Base-by-base conservation (phyloP, 2,113 vertebrate species). In the Sebastes fasciatus region DNA sequence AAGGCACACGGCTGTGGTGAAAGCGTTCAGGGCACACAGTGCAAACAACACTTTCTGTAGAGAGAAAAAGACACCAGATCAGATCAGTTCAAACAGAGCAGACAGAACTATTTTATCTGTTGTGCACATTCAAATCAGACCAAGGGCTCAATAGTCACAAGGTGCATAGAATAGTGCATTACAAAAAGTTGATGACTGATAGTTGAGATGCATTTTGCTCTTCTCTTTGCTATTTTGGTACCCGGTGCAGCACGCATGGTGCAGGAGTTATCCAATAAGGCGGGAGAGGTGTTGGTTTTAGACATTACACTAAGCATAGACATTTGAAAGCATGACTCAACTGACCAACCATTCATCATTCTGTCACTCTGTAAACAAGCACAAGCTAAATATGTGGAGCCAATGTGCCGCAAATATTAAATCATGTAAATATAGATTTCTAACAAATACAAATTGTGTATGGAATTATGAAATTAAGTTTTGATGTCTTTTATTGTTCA, bases 11-110 rank as follows among this genome's bases (percentile, higher is more conserved):
- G 95, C 94, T 6, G 95, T 95, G 19, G 95, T 97, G 87, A 98
- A 84, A 43, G 94, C 96, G 12, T 96, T 97, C 90, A 98, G 92
- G 75, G 92, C 95, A 87, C 96, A 97, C 80, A 97, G 87, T 0
- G 95, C 96, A 82, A 97, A 96, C 74, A 98, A 90, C n/a, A 97
- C 91, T 93, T 97, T 97, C 97, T 98, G 89, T 26, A 67, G 79
- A 84, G 43, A 70, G 23, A 49, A 26, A 40, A n/a, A 75, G 5
- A 75, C 13, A 66, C 4, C 34, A 34, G 48, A 16, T 14, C 5
- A 60, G 19, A 66, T 62, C 2, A 14, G 62, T 43, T 10, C 2
- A 42, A 45, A 21, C 2, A 49, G 21, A 45, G 12, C 6, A 17
- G 8, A 58, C 17, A 45, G 0, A 46, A 74, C 46, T 11, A 43